Evolutionary conservation across 2,113 vertebrate species (phyloP).

Genomic region (Herpetotheres cachinnans): DNA sequence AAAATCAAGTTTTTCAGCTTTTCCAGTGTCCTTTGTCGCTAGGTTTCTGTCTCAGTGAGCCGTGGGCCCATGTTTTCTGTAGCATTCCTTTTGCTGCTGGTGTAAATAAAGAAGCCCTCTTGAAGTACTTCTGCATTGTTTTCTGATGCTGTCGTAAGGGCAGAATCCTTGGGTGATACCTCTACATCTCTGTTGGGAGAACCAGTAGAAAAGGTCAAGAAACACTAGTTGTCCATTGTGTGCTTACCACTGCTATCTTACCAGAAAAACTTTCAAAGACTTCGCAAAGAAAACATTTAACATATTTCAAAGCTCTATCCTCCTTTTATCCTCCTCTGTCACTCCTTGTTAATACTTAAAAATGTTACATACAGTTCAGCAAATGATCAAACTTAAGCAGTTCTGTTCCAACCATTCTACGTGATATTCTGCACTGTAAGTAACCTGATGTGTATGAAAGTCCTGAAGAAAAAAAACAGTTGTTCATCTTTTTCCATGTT

Average conservation of each 20-base stretch:
- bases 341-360: neutral
- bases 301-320: neutral
- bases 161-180: neutral
- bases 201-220: neutral
- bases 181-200: neutral
- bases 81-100: neutral
- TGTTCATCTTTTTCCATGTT: neutral
- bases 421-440: neutral
- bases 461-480: neutral
- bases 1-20: neutral
- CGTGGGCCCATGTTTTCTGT: neutral
- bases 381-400: neutral
- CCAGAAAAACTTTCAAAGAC: neutral
- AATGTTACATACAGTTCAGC: neutral
- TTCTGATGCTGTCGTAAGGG: neutral
- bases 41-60: neutral
- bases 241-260: neutral
- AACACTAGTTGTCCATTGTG: neutral
- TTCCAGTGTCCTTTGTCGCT: neutral
- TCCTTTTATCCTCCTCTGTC: neutral
- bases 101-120: neutral
- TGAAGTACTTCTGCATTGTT: neutral
- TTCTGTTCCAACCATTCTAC: neutral
- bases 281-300: neutral
- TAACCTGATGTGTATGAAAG: neutral